A percentile compares a stretch with the other conserved stretches of the same genome.
Evolutionary conservation across 2,888 invertebrate species (phyloP).

Genomic region (Miltochrista miniata): DNA sequence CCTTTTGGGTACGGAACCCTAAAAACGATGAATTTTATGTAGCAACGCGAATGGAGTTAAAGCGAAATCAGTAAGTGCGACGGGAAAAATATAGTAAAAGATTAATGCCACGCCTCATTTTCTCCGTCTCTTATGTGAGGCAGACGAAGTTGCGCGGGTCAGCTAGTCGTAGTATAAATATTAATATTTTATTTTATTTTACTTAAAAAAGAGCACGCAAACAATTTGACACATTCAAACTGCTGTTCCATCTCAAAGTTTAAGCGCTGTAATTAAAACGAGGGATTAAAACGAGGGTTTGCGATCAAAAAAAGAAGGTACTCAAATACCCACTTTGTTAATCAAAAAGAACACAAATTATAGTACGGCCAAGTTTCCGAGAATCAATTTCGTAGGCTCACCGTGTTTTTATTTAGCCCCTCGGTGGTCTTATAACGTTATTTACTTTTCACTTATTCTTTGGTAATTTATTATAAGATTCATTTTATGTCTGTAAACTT

Average conservation of each 20-base stretch:
- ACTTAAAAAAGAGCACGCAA: too few relatives aligned
- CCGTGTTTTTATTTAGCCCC: conserved; percentile 19
- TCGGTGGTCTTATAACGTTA: conserved; percentile 17
- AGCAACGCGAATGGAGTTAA: too few relatives aligned
- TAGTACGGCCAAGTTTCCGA: conserved; percentile 19
- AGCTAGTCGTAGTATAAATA: too few relatives aligned
- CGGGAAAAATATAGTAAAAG: too few relatives aligned
- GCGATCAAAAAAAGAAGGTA: neutral
- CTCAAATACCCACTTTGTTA: conserved; percentile 11
- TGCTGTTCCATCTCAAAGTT: neutral
- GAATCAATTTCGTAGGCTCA: conserved; percentile 25
- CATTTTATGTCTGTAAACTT: neutral
- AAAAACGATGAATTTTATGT: too few relatives aligned
- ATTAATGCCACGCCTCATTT: too few relatives aligned
- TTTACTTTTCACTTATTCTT: conserved; percentile 21
- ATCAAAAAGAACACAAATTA: conserved; percentile 24
- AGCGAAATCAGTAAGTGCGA: too few relatives aligned
- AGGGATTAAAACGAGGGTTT: neutral
- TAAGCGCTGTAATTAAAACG: neutral
- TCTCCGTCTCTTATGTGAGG: too few relatives aligned
- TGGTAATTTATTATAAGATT: neutral
- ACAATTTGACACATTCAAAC: neutral
- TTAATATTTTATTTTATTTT: too few relatives aligned
- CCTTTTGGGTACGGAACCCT: too few relatives aligned
- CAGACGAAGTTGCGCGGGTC: too few relatives aligned